Base-by-base conservation (phyloP, 2,888 invertebrate species). In the Acrocera orbiculus region DNA sequence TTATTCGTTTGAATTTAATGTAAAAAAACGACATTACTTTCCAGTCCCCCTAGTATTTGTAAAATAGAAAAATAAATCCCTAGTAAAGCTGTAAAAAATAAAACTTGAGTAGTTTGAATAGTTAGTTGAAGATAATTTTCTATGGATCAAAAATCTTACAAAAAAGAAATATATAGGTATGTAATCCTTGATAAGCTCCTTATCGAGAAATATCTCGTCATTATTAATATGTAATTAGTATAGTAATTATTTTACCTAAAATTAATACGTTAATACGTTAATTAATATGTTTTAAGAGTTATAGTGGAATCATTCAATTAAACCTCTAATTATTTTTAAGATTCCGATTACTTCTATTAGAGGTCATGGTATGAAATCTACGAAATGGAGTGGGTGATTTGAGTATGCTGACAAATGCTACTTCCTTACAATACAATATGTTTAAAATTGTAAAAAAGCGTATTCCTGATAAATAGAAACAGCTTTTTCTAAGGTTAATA, bases 161-260 rank as follows among this genome's bases (percentile, higher is more conserved):
- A 72, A 70, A n/a, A 65, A 62, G 32, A 66, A 49, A 48, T 70
- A 70, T 47, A 16, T 58, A 54, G 1, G 74, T 72, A 48, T 78
- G 76, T 34, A 65, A 52, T 3, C 76, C 76, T 68, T 75, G 72
- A 35, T 63, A 65, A 0, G 73, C 70, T 44, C 71, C 63, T 66
- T 77, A 76, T 44, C 75, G 74, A 14, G 64, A 62, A 27, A 76
- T 54, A 62, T 76, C 73, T 52, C 73, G 73, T 68, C 74, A 75
- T 70, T 73, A 76, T 69, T 74, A 73, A 48, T 55, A 66, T 58
- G 70, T 64, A 27, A 67, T 63, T 62, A 70, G 42, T 40, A 62
- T 26, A 23, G 53, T 48, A 45, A 51, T 51, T 16, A 51, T 19
- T 34, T 51, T 55, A 10, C 69, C 65, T 52, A 70, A 45, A 36